Evolutionary conservation across 1,140 invertebrate species (phyloP), one percentile per base, ranked within the genome.

Genomic region (Mya arenaria): DNA sequence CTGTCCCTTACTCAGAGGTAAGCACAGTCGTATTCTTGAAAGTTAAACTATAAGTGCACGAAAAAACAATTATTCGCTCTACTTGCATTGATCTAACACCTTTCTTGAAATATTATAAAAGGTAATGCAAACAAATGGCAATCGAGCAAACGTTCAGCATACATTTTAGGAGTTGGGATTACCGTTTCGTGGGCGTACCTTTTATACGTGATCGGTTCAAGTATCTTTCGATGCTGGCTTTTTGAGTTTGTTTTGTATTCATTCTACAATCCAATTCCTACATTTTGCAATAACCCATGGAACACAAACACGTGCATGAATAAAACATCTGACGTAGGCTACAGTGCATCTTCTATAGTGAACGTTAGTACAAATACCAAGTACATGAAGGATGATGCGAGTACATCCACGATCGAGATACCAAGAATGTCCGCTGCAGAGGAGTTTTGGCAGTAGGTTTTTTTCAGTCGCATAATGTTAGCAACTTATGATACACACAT

Each of bases 391-490:
- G 55, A 1, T 23, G 28, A 32, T 58, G 28, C 44, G 28, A 32
- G 55, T 19, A 36, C 44, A 32, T 25, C 74, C 36, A 6, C 5
- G 23, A 2, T 0, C 15, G 10, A 28, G 0, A 25, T 32, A 34
- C 8, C 41, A 13, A n/a, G 41, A 1, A 65, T 78, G 41, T 48
- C 62, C 1, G 23, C 74, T 4, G 63, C 41, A 32, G 74, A 78
- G n/a, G 74, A 78, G 28, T 78, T 66, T 41, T 78, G 74, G 74
- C 62, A 66, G 74, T 78, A 32, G 68, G 74, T 66, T n/a, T 68
- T n/a, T n/a, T 34, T 68, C 19, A 68, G 37, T 68, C 19, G 37
- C 13, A 17, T 39, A 37, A 19, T 10, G 8, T 10, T 8, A 13
- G 23, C n/a, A 23, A 10, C 6, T 23, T 5, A 8, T 23, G 56